phyloP scores from a whole-genome alignment of 2,888 invertebrate species.

The Tryphoninae sp. region DNA sequence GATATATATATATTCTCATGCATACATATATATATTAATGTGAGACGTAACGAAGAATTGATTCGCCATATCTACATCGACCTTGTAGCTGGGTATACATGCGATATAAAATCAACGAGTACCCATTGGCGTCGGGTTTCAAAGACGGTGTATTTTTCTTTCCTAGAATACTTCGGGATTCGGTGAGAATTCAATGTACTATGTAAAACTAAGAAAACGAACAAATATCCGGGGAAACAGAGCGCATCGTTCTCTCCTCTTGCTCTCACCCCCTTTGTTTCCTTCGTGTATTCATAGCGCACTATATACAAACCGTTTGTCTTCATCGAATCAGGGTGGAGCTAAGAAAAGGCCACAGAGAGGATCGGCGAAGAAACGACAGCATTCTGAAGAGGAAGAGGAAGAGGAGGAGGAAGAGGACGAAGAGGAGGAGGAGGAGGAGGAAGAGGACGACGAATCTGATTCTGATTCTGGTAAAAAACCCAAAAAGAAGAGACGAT shows the following conservation, averaged over 20 bases:
- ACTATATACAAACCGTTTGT: slow-evolving; percentile 5
- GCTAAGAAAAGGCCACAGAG: slow-evolving; percentile 78
- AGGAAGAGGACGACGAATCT: slow-evolving; percentile 78
- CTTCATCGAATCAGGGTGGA: slow-evolving; percentile 66
- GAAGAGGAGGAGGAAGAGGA: slow-evolving; percentile 76
- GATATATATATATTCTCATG: slow-evolving; percentile 8
- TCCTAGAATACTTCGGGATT: not conserved
- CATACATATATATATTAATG: slow-evolving; percentile 27
- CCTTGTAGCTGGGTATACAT: slow-evolving; percentile 11
- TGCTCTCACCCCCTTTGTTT: slow-evolving; percentile 10
- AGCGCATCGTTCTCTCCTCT: not conserved
- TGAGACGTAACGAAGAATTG: not conserved
- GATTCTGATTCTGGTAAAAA: slow-evolving; percentile 77
- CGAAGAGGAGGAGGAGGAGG: slow-evolving; percentile 78
- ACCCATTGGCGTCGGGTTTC: slow-evolving; percentile 55
- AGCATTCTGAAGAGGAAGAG: slow-evolving; percentile 78
- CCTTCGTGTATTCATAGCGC: slow-evolving; percentile 4
- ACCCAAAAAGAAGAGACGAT: slow-evolving; percentile 73
- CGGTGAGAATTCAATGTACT: not conserved
- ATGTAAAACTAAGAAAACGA: not conserved
- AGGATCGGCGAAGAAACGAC: slow-evolving; percentile 77
- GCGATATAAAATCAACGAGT: slow-evolving; percentile 52
- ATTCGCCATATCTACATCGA: slow-evolving; percentile 16
- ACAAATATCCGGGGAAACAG: not conserved
- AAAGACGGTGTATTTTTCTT: slow-evolving; percentile 15